Base-by-base conservation (phyloP, 2,888 invertebrate genomes). In the Thera britannica region DNA sequence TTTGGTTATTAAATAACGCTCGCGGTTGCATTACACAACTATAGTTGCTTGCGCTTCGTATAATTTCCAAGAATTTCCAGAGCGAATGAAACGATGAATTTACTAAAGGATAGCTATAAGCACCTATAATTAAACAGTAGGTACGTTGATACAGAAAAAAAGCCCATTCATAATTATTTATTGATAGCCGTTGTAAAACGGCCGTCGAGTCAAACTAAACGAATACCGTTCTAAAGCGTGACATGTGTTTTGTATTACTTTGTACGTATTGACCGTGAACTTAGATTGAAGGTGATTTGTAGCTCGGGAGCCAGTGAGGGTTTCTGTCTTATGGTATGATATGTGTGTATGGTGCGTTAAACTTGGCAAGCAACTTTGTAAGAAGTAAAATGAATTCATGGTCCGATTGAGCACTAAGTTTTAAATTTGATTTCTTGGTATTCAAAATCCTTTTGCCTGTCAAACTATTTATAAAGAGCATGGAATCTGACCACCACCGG, bases 171-270 rank as follows among this genome's bases (percentile, higher is more conserved):
- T 65, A 65, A 57, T 64, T 65, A 65, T 62, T 64, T 58, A 71
- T 67, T 69, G 67, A 69, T 67, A 61, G 34, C 62, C 48, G 64
- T 67, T 57, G 52, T 54, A 62, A 60, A 54, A 61, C 72, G 72
- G 74, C 75, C 73, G 77, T 75, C 67, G 72, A 75, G 68, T 58
- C 68, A 70, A 72, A 74, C 73, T 67, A 71, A 73, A 73, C 69
- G 58, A 68, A 61, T 65, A 66, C 70, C 55, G 65, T 65, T 65
- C 68, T 73, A 77, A 77, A 71, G 72, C 77, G 44, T 46, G 44
- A 46, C 44, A 77, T 73, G 74, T 77, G 77, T 72, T 75, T 76
- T 64, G 67, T 72, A 71, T 77, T 71, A 72, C 71, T 62, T 69
- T 64, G 67, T 68, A 54, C 57, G 3, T 23, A 62, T 68, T 62